Evolutionary conservation across 2,888 invertebrate species (phyloP), one percentile per base, ranked within the genome.

Genomic region (Nasonovia ribisnigri): DNA sequence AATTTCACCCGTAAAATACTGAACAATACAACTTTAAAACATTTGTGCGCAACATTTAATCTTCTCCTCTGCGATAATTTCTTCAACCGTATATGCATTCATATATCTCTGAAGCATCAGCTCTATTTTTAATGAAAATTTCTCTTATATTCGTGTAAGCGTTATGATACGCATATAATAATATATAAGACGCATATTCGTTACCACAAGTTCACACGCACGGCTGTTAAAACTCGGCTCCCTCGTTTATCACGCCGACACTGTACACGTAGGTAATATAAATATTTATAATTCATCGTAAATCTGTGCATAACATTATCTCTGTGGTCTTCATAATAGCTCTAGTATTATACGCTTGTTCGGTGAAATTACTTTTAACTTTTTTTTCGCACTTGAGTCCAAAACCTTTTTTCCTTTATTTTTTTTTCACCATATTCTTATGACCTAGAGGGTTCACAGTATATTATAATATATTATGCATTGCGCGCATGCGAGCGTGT

Each of bases 211-310:
- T 77, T 77, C 77, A 77, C 77, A 77, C 77, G 20, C 16, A 16
- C 20, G n/a, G n/a, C 77, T 36, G 67, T 67, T 67, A 67, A 67
- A 36, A 77, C 77, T 77, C 36, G 36, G 36, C 36, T 77, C 36
- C 36, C 77, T 77, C 77, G 77, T 77, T 77, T 36, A 77, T 77
- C 77, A 77, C 20, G 3, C 77, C 36, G 36, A 77, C 77, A 42
- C 8, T 20, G 36, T 36, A 36, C n/a, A 77, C 16, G 36, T 36
- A 36, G 36, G 89, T 57, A 89, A 89, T 43, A 89, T 26, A 43
- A 89, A 89, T 88, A 89, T 89, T 89, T 89, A 89, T 89, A 57
- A 89, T 89, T 89, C 89, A 89, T 57, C 42, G 43, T 13, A 57
- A 57, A 88, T 88, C 57, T 54, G 88, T 54, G 88, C 26, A 29